These are phyloP conservation scores for Antennarius striatus DNA, from an alignment of 2,113 vertebrate species.

Conservation along the genomic window DNA sequence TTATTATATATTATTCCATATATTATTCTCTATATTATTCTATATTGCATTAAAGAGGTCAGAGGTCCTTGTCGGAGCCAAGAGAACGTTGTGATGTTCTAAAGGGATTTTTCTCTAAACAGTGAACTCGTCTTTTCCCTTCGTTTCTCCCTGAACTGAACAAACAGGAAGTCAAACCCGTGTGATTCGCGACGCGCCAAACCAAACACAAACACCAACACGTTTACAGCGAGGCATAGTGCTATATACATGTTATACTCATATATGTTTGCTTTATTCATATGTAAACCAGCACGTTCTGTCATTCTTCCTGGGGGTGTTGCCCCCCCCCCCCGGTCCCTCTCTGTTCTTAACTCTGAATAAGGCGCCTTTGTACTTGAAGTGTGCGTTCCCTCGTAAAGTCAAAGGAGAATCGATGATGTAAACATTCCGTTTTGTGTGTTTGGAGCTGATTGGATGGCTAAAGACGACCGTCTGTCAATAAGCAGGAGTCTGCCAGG, in stretches of 20 bases:
- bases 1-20: not conserved
- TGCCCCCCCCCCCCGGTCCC: slow-evolving; percentile 32
- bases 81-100: slow-evolving; percentile 57
- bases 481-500: slow-evolving; percentile 16
- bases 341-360: slow-evolving; percentile 65
- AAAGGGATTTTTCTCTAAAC: slow-evolving; percentile 76
- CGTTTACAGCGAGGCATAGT: slow-evolving; percentile 82
- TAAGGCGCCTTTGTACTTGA: slow-evolving; percentile 81
- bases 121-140: slow-evolving; percentile 63
- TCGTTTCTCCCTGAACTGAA: slow-evolving; percentile 70
- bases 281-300: slow-evolving; percentile 86
- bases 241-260: slow-evolving; percentile 81
- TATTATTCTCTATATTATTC: slow-evolving; percentile 36
- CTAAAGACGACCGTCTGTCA: slow-evolving; percentile 20
- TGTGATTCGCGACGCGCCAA: slow-evolving; percentile 52
- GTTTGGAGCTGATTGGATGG: slow-evolving; percentile 61
- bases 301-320: slow-evolving; percentile 63
- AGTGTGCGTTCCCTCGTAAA: slow-evolving; percentile 79
- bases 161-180: slow-evolving; percentile 42
- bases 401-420: slow-evolving; percentile 80
- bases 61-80: slow-evolving; percentile 41
- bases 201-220: slow-evolving; percentile 59
- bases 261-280: slow-evolving; percentile 74
- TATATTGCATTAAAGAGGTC: slow-evolving; percentile 78
- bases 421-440: slow-evolving; percentile 84